Evolutionary conservation across 2,888 invertebrate species (phyloP).

Genomic region (Pristionchus maxplancki): DNA sequence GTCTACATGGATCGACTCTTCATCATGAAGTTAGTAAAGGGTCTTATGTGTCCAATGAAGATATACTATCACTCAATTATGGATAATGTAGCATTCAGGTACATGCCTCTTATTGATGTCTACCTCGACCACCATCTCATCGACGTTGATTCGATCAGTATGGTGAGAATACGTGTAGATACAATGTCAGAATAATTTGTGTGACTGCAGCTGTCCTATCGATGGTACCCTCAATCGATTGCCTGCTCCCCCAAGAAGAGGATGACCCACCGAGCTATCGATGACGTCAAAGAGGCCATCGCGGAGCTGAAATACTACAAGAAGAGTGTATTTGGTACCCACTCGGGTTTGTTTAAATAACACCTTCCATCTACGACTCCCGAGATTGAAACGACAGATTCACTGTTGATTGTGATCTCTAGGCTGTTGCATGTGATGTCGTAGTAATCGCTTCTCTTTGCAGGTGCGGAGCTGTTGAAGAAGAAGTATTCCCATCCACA

Average conservation of each 20-base stretch:
- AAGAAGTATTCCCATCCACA: too few species aligned
- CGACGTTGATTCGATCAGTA: constrained; percentile 93
- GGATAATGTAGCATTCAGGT: constrained; percentile 79
- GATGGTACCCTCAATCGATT: constrained; percentile 84
- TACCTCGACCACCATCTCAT: constrained; percentile 93
- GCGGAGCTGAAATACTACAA: constrained; percentile 88
- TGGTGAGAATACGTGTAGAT: not conserved
- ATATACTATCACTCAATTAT: too few species aligned
- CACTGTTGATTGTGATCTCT: too few species aligned
- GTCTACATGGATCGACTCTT: constrained; percentile 83
- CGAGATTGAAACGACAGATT: too few species aligned
- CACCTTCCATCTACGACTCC: too few species aligned
- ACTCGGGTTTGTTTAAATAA: too few species aligned
- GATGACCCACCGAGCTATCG: constrained; percentile 80
- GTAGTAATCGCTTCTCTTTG: too few species aligned
- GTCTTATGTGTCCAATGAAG: too few species aligned
- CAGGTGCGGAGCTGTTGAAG: too few species aligned
- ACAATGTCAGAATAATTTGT: not conserved
- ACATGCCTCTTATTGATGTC: constrained; percentile 87
- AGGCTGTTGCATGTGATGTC: too few species aligned
- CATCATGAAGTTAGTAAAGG: constrained; percentile 80
- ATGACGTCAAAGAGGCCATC: constrained; percentile 84
- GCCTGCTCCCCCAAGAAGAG: constrained; percentile 76
- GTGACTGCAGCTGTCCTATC: constrained; percentile 60
- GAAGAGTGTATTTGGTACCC: constrained; percentile 84